phyloP scores from a whole-genome alignment of 2,888 invertebrate species.

The Andrena hattorfiana region DNA sequence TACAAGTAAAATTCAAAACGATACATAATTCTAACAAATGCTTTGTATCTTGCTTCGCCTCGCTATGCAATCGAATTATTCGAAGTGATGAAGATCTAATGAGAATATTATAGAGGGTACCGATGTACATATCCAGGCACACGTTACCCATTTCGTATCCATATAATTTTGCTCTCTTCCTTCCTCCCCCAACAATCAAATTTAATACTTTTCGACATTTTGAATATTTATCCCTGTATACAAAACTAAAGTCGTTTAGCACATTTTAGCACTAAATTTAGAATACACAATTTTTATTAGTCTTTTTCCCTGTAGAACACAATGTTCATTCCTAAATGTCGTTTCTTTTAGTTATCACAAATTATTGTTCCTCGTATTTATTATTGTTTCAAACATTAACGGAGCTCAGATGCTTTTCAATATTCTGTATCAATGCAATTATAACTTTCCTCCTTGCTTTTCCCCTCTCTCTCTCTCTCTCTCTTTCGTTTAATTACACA shows the following conservation, averaged over 20 bases:
- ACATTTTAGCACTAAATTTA: constrained; percentile 83
- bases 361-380: constrained; percentile 84
- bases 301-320: constrained; percentile 82
- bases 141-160: constrained; percentile 73
- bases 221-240: constrained; percentile 80
- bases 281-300: constrained; percentile 80
- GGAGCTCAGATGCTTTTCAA: constrained; percentile 73
- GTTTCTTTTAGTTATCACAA: constrained; percentile 82
- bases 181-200: constrained; percentile 75
- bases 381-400: constrained; percentile 77
- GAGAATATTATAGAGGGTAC: constrained; percentile 70
- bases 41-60: constrained; percentile 38
- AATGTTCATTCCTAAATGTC: constrained; percentile 83
- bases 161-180: constrained; percentile 68
- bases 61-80: constrained; percentile 64
- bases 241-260: constrained; percentile 83
- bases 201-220: constrained; percentile 79
- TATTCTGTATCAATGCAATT: constrained; percentile 74
- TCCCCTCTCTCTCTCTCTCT: not conserved
- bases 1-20: constrained; percentile 77
- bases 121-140: constrained; percentile 68
- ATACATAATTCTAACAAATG: constrained; percentile 69
- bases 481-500: constrained; percentile 73
- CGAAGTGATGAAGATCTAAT: constrained; percentile 64
- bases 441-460: constrained; percentile 41